Evolutionary conservation across 2,888 invertebrate genomes (phyloP).

Genomic region (Hylaea fasciaria): DNA sequence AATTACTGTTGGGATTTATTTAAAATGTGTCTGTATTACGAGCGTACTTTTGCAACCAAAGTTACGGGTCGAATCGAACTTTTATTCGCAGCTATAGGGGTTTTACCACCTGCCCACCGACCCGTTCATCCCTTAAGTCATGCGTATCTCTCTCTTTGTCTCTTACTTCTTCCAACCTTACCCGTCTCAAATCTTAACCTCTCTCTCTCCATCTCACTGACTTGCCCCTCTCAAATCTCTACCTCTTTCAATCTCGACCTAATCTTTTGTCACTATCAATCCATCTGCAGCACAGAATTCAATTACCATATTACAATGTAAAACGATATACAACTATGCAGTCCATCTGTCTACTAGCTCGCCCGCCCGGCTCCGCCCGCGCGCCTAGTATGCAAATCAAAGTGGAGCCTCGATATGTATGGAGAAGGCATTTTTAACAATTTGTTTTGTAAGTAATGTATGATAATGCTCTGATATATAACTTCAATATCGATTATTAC

Average conservation of each 20-base stretch:
- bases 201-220: neutral
- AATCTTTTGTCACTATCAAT: neutral
- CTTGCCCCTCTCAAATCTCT: neutral
- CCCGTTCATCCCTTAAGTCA: no score
- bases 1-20: no score
- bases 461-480: neutral
- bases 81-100: no score
- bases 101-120: no score
- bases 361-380: constrained; percentile 47
- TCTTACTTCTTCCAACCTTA: no score
- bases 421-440: constrained; percentile 41
- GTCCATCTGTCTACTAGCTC: constrained; percentile 40
- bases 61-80: no score
- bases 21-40: no score
- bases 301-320: constrained; percentile 33
- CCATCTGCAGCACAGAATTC: constrained; percentile 19
- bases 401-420: constrained; percentile 1
- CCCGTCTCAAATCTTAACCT: neutral
- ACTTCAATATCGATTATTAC: no score
- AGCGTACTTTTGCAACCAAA: no score
- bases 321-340: constrained; percentile 29
- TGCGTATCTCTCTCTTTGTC: no score
- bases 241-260: neutral
- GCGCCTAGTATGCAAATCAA: constrained; percentile 47
- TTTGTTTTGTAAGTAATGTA: neutral